These are phyloP conservation scores for Halcyon chelicuti DNA, from an alignment of 2,797 vertebrate genomes.

Conservation along the genomic window DNA sequence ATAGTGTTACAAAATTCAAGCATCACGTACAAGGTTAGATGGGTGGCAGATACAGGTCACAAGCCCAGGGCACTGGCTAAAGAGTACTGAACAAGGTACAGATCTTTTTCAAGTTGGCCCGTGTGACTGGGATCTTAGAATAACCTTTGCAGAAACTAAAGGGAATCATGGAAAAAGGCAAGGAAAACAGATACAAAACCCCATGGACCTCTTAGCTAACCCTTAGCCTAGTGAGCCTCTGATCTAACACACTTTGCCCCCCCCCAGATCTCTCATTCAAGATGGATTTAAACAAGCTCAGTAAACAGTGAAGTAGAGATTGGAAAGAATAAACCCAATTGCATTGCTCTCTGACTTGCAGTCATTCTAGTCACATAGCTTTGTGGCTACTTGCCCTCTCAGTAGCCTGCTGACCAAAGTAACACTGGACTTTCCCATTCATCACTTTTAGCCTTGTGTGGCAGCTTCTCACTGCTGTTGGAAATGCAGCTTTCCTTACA, in stretches of 20 bases:
- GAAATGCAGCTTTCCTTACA: not conserved
- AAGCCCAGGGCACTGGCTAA: not conserved
- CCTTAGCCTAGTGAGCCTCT: not conserved
- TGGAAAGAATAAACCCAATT: not conserved
- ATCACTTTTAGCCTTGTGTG: fast-evolving
- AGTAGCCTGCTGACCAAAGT: not conserved
- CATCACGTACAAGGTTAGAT: not conserved
- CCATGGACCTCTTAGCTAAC: not conserved
- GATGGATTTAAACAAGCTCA: not conserved
- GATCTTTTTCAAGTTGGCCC: not conserved
- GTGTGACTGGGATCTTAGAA: not conserved
- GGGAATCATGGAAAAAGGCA: not conserved
- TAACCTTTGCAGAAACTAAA: not conserved
- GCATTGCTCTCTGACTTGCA: not conserved
- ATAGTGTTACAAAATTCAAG: not conserved
- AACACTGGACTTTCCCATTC: fast-evolving
- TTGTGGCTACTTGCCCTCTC: not conserved
- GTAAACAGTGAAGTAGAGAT: not conserved
- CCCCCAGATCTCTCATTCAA: not conserved
- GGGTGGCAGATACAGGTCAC: not conserved
- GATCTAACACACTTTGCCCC: not conserved
- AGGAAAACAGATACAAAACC: not conserved
- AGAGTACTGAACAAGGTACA: not conserved
- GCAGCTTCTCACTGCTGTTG: fast-evolving
- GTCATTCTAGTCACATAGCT: not conserved